Base-by-base conservation (phyloP, 2,113 vertebrate species). In the Rattus norvegicus region DNA sequence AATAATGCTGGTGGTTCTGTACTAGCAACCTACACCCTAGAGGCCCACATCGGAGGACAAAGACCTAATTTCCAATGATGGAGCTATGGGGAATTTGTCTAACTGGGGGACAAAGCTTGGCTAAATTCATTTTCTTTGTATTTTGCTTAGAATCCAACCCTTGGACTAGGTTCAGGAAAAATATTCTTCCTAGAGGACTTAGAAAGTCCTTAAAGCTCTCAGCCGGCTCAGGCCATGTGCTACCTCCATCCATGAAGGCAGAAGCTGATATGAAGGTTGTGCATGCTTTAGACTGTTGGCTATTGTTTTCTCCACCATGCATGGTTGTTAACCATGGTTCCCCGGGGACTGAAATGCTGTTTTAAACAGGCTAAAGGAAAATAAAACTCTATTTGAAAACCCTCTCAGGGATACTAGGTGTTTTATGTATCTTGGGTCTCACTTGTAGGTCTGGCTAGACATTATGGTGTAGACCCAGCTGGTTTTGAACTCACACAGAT, bases 1-100 rank as follows among this genome's bases (percentile, higher is more conserved):
- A 97, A 93, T 91, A 28, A 5, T 97, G 98, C 98, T 70, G 94
- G 97, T 95, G 96, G 95, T 97, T 97, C 88, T 97, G 94, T 93
- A 97, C 96, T 96, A 98, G 93, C 1, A 3, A 85, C 91, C 3
- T 30, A 93, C 90, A 84, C 93, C 95, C 63, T 2, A 88, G 96
- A 95, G 94, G 87, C 86, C 96, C 88, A 85, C 84, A 96, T 86
- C 69, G 84, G 83, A 91, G 94, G 90, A 97, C 94, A 97, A 97
- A 97, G 92, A 86, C 69, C 90, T 39, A 97, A 93, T 97, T 97
- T 93, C 90, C 94, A 93, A 24, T 95, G 97, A 97, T 88, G 88
- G 95, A 97, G 76, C 94, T 90, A 36, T 91, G 93, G 97, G 97
- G 96, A 97, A 93, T 96, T 97, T 90, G 88, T 96, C 89, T 97